Evolutionary conservation across 2,797 vertebrate genomes (phyloP).

Genomic region (Setipinna tenuifilis): DNA sequence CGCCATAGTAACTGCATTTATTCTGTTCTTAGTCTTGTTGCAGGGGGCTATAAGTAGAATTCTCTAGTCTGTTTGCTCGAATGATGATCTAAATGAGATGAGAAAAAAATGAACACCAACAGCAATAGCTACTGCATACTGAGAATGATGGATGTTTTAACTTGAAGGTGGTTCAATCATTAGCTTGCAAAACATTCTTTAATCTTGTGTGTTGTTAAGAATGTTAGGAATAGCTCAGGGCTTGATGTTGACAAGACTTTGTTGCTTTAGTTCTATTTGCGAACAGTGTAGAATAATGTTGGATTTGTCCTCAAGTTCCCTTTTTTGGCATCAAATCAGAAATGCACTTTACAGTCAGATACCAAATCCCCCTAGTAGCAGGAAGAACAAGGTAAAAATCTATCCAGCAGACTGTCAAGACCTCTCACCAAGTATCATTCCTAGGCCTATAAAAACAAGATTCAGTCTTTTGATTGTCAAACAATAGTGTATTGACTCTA

Average conservation of each 20-base stretch:
- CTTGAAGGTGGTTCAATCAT: neutral
- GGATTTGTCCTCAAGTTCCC: slow-evolving; percentile 12
- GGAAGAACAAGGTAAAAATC: neutral
- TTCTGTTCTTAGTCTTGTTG: slow-evolving; percentile 38
- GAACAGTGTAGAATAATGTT: neutral
- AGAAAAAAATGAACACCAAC: neutral
- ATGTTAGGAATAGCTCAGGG: neutral
- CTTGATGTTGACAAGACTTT: slow-evolving; percentile 8
- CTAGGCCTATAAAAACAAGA: neutral
- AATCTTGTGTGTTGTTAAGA: slow-evolving; percentile 7
- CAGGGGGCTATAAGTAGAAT: slow-evolving; percentile 43
- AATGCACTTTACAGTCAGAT: slow-evolving; percentile 6
- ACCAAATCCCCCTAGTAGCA: neutral
- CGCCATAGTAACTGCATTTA: slow-evolving; percentile 55
- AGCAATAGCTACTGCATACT: neutral
- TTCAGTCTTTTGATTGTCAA: neutral
- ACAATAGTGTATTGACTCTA: neutral
- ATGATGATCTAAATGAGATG: neutral
- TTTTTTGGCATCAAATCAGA: slow-evolving; percentile 20
- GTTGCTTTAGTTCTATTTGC: neutral
- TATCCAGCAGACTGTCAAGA: neutral
- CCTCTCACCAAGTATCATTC: neutral
- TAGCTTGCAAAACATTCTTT: slow-evolving; percentile 4
- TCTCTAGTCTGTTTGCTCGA: slow-evolving; percentile 35
- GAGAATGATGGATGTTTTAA: neutral